Conservation (phyloP, 2,888 invertebrate species). For the Mycogona germanica region DNA sequence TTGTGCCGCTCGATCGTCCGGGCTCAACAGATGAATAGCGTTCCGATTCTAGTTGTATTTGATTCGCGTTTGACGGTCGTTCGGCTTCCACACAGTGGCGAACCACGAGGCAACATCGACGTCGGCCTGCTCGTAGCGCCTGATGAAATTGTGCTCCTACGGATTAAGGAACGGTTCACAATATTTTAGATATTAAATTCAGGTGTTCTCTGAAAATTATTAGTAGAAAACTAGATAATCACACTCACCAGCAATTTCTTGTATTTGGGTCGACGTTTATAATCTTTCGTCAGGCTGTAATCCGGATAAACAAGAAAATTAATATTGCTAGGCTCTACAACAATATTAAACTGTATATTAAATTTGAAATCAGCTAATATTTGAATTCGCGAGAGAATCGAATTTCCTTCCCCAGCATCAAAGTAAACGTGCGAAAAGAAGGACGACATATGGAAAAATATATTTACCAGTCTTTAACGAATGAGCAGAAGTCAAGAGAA, state of each 20-base stretch:
- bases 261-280: conserved; percentile 86
- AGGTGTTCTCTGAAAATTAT: background rate
- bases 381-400: too few relatives aligned
- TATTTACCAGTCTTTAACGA: conserved; percentile 77
- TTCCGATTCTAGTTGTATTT: too few relatives aligned
- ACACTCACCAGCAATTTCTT: conserved; percentile 56
- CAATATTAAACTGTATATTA: too few relatives aligned
- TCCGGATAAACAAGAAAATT: background rate
- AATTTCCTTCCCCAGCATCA: too few relatives aligned
- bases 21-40: too few relatives aligned
- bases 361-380: background rate
- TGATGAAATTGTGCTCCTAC: conserved; percentile 69
- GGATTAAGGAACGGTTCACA: conserved; percentile 19
- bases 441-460: background rate
- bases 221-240: background rate
- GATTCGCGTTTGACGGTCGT: background rate
- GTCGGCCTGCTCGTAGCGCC: conserved; percentile 52
- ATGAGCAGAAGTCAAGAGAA: conserved; percentile 72
- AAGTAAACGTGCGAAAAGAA: background rate
- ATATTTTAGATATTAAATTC: too few relatives aligned
- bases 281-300: conserved; percentile 79
- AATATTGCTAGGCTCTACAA: background rate
- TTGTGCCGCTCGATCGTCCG: too few relatives aligned
- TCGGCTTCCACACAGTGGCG: conserved; percentile 19
- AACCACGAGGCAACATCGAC: conserved; percentile 70